phyloP scores from a whole-genome alignment of 2,113 vertebrate genomes.

The Calcarius ornatus region DNA sequence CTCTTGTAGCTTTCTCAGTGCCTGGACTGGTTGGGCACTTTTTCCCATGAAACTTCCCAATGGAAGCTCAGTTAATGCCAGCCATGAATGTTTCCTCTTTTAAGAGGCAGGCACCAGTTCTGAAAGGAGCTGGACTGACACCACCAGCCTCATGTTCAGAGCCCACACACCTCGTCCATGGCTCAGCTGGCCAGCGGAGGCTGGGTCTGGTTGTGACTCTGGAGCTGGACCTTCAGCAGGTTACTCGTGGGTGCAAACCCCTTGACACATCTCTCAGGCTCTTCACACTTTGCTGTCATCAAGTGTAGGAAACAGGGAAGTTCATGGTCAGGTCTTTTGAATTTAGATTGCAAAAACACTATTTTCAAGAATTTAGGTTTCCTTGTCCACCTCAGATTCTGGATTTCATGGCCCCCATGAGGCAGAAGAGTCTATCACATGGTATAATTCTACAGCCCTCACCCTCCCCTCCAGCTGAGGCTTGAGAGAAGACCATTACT shows the following conservation, averaged over 20 bases:
- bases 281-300: not conserved
- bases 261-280: not conserved
- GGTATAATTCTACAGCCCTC: too few species aligned
- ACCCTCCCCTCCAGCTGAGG: not conserved
- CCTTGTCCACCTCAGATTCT: not conserved
- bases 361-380: not conserved
- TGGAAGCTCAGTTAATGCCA: not conserved
- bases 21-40: not conserved
- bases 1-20: not conserved
- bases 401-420: not conserved
- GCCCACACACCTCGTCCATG: fast-evolving
- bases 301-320: not conserved
- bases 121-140: not conserved
- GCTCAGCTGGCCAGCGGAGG: fast-evolving
- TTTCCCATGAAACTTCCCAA: not conserved
- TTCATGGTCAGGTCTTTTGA: not conserved
- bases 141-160: not conserved
- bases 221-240: not conserved
- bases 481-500: not conserved
- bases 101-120: not conserved
- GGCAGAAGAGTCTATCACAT: not conserved
- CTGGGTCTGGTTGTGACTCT: not conserved
- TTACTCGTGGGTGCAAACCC: not conserved
- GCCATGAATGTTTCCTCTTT: not conserved
- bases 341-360: not conserved